A percentile compares a stretch with the other conserved stretches of the same genome.
Conservation (phyloP, 2,113 vertebrate species). For the Forbesichthys papilliferus region DNA sequence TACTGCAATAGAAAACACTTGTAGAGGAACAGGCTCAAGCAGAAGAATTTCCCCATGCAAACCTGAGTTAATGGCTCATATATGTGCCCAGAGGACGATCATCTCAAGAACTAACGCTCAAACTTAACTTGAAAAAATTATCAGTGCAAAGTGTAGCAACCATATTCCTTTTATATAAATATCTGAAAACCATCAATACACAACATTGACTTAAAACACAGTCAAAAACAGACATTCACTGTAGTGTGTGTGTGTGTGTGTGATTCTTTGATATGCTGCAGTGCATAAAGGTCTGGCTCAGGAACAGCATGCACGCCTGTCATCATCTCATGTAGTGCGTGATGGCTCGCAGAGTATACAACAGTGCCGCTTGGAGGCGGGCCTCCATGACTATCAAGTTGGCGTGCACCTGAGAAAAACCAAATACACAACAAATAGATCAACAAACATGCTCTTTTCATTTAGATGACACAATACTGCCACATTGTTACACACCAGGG, state of each 20-base stretch:
- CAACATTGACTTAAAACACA: constrained; percentile 56
- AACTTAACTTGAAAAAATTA: constrained; percentile 4
- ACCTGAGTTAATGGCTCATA: not conserved
- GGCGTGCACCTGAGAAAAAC: constrained; percentile 82
- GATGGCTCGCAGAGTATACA: constrained; percentile 88
- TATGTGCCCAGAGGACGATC: constrained; percentile 22
- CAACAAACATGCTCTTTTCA: constrained; percentile 1
- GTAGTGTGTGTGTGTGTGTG: constrained; percentile 29
- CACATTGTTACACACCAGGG: too few species aligned
- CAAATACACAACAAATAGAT: not conserved
- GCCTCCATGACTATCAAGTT: constrained; percentile 93
- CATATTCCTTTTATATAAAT: constrained; percentile 32
- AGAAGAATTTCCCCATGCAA: not conserved
- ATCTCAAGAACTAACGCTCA: constrained; percentile 29
- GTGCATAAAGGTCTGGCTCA: constrained; percentile 61
- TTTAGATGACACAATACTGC: constrained; percentile 3
- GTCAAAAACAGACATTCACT: constrained; percentile 56
- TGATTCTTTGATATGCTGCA: constrained; percentile 11
- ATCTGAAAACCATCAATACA: constrained; percentile 29
- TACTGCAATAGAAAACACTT: constrained; percentile 11
- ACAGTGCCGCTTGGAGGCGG: constrained; percentile 90
- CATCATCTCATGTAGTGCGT: constrained; percentile 78
- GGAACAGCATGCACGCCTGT: constrained; percentile 24
- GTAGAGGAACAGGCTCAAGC: constrained; percentile 14
- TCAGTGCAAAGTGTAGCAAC: constrained; percentile 65